Conservation (phyloP, 2,797 vertebrate species). For the Distichodus sexfasciatus region DNA sequence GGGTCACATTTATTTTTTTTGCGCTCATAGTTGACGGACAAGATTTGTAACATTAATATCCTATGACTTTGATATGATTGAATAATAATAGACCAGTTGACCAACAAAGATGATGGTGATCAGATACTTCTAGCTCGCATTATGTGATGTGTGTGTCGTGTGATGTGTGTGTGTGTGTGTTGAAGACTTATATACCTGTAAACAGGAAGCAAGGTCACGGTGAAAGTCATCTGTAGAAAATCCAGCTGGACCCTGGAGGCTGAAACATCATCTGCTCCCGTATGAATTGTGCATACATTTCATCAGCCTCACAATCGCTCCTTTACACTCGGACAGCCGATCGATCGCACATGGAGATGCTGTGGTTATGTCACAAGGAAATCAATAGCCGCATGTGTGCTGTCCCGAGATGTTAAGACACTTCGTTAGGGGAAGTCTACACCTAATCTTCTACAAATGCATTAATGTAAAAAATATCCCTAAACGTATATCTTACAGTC, state of each 20-base stretch:
- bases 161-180: no score
- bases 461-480: background rate
- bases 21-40: no score
- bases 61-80: no score
- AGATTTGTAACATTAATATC: no score
- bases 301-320: conserved; percentile 21
- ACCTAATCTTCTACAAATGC: conserved; percentile 4
- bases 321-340: conserved; percentile 26
- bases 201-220: background rate
- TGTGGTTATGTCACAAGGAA: conserved; percentile 1
- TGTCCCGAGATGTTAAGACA: background rate
- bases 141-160: no score
- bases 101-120: no score
- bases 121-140: no score
- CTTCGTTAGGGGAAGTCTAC: background rate
- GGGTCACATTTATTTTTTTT: no score
- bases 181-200: background rate
- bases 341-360: conserved; percentile 29
- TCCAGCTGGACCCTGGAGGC: conserved; percentile 2
- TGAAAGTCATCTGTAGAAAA: background rate
- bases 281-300: conserved; percentile 26
- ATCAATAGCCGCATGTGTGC: conserved; percentile 16
- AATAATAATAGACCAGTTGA: no score
- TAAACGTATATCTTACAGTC: background rate
- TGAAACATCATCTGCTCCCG: conserved; percentile 13